These are phyloP conservation scores for Pheosia gnoma DNA, from an alignment of 2,888 invertebrate genomes.

Conservation along the genomic window DNA sequence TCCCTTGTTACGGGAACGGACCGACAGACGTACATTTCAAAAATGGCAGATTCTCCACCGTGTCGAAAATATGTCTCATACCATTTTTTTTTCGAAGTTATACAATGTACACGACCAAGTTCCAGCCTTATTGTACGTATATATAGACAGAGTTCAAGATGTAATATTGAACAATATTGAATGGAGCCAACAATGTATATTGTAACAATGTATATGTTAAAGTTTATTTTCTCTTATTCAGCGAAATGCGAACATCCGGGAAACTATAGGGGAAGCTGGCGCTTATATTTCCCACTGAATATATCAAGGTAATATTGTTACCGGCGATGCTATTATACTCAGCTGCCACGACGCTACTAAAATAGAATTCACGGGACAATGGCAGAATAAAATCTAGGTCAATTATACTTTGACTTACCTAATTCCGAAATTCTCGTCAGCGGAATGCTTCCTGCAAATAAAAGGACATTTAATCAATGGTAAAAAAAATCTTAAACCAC, in stretches of 20 bases:
- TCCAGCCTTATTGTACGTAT: background rate
- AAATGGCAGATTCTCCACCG: no score
- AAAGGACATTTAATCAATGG: slow-evolving; percentile 9
- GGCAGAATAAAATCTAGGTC: slow-evolving; percentile 6
- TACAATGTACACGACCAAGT: background rate
- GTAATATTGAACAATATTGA: background rate
- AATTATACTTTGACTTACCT: slow-evolving; percentile 57
- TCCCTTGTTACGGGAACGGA: no score
- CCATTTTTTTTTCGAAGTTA: background rate
- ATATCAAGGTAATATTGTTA: slow-evolving; percentile 26
- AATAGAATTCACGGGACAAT: slow-evolving; percentile 3
- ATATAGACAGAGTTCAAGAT: background rate
- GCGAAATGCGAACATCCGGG: slow-evolving; percentile 25
- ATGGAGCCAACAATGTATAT: slow-evolving; percentile 8
- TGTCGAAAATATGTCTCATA: no score
- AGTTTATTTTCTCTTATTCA: slow-evolving; percentile 15
- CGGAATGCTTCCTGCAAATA: slow-evolving; percentile 81
- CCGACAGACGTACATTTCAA: no score
- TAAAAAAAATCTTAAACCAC: no score
- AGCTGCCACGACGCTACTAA: background rate
- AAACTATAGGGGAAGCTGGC: slow-evolving; percentile 10
- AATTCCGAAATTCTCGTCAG: slow-evolving; percentile 84
- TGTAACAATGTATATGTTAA: no score
- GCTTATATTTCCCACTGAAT: slow-evolving; percentile 20
- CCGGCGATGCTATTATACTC: slow-evolving; percentile 18